These are phyloP conservation scores for Leptocoma aspasia DNA, from an alignment of 2,113 vertebrate genomes.

Conservation along the genomic window DNA sequence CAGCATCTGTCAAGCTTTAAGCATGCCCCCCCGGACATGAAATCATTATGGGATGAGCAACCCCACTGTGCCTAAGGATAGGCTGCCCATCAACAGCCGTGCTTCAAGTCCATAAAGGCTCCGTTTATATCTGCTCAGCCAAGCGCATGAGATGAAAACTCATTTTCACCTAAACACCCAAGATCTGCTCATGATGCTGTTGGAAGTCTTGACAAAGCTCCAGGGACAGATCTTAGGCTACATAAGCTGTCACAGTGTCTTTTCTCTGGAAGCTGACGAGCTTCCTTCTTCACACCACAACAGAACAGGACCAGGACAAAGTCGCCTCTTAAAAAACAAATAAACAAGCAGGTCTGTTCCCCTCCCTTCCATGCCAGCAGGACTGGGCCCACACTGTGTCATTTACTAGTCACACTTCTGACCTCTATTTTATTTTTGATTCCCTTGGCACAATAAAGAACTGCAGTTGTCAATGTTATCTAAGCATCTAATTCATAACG, in stretches of 20 bases:
- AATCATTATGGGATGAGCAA: neutral
- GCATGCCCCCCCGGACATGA: neutral
- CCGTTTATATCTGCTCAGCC: neutral
- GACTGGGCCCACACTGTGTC: neutral
- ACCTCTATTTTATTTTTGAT: constrained; percentile 46
- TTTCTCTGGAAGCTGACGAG: neutral
- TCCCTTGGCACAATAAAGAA: constrained; percentile 32
- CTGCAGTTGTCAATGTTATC: constrained; percentile 53
- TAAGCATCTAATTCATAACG: constrained; percentile 54
- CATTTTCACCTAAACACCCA: neutral
- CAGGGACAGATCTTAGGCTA: neutral
- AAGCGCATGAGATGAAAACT: neutral
- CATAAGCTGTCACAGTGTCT: neutral
- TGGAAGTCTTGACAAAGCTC: neutral
- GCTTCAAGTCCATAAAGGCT: neutral
- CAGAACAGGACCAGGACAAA: accelerated
- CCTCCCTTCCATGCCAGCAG: neutral
- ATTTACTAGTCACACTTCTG: constrained; percentile 6
- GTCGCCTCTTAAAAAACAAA: neutral
- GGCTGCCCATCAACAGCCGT: neutral
- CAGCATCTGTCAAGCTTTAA: neutral
- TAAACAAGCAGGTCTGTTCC: neutral
- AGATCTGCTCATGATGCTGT: neutral
- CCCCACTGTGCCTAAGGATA: neutral
- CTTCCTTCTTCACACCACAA: neutral